These are phyloP conservation scores for Cordilura impudica DNA, from an alignment of 2,888 invertebrate genomes.

Conservation along the genomic window DNA sequence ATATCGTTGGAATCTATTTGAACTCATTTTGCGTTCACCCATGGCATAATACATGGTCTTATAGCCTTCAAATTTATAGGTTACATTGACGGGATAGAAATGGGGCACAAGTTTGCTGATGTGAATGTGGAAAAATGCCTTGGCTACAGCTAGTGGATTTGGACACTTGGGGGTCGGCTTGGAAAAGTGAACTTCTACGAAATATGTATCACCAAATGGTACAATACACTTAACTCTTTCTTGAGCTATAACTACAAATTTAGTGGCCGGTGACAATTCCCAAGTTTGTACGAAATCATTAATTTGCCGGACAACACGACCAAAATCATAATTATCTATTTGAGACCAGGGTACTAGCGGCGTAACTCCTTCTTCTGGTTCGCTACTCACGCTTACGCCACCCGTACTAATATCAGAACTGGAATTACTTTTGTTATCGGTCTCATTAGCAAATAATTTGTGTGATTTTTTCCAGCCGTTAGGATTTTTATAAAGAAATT, in stretches of 20 bases:
- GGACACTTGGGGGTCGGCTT: slow-evolving; percentile 72
- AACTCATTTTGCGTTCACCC: slow-evolving; percentile 63
- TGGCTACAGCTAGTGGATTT: slow-evolving; percentile 74
- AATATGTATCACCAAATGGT: slow-evolving; percentile 67
- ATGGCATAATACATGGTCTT: slow-evolving; percentile 68
- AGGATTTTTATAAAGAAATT: slow-evolving; percentile 69
- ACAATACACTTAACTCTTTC: slow-evolving; percentile 56
- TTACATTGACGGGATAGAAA: slow-evolving; percentile 71
- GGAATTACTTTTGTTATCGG: neutral
- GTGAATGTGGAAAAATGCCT: slow-evolving; percentile 72
- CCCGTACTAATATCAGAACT: too few relatives aligned
- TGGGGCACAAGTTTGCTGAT: slow-evolving; percentile 67
- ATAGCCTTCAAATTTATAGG: slow-evolving; percentile 73
- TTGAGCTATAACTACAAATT: slow-evolving; percentile 69
- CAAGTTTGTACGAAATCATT: slow-evolving; percentile 70
- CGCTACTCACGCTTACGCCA: too few relatives aligned
- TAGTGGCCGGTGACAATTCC: slow-evolving; percentile 70
- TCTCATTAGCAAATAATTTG: neutral
- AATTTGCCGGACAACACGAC: slow-evolving; percentile 64
- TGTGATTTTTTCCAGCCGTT: neutral
- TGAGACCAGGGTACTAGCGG: slow-evolving; percentile 47
- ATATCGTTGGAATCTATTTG: slow-evolving; percentile 68
- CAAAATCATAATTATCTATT: slow-evolving; percentile 67
- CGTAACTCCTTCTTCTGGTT: neutral
- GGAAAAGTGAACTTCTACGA: slow-evolving; percentile 73